Base-by-base conservation (phyloP, 2,888 invertebrate genomes). In the Congeria kusceri region DNA sequence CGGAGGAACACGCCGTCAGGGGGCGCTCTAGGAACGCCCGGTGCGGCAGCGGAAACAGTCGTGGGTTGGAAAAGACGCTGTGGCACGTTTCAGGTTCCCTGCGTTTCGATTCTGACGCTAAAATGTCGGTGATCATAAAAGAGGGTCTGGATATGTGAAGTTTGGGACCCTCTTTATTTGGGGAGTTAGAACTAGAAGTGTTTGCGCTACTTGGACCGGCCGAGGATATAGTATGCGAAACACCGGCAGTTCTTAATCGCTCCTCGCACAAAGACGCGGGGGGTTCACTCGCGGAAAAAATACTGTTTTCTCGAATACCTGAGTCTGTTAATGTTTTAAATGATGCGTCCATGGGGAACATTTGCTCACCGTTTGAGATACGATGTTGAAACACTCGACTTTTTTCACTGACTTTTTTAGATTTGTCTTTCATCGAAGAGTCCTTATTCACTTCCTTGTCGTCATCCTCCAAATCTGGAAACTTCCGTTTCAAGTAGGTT, bases 111-210 rank as follows among this genome's bases (percentile, higher is more conserved):
- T 72, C 64, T 25, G 77, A 67, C 11, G 86, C 80, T 29, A 87
- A 64, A 77, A 87, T 87, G 70, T 87, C 87, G 46, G 86, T 87
- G 7, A 87, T 87, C 11, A 87, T 59, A 65, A 87, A 87, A 1
- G 87, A 86, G 1, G 86, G 85, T 75, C 74, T 84, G 46, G 80
- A 65, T 3, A 67, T 27, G 1, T 20, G 65, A 28, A 57, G 15
- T 49, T 68, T 80, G 15, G 63, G 71, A 27, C 72, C 75, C n/a
- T 80, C 80, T 53, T 75, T 80, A 29, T 58, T 29, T n/a, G 28
- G 13, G 39, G 56, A 25, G 28, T 11, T 27, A 27, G n/a, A 25
- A n/a, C n/a, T 58, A n/a, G 28, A 58, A 58, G 13, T 7, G 58
- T 58, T 58, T 58, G 9, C n/a, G n/a, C 58, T 28, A 58, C 58